Evolutionary conservation across 2,113 vertebrate genomes (phyloP), one percentile per base, ranked within the genome.

Genomic region (Vireo altiloquus): DNA sequence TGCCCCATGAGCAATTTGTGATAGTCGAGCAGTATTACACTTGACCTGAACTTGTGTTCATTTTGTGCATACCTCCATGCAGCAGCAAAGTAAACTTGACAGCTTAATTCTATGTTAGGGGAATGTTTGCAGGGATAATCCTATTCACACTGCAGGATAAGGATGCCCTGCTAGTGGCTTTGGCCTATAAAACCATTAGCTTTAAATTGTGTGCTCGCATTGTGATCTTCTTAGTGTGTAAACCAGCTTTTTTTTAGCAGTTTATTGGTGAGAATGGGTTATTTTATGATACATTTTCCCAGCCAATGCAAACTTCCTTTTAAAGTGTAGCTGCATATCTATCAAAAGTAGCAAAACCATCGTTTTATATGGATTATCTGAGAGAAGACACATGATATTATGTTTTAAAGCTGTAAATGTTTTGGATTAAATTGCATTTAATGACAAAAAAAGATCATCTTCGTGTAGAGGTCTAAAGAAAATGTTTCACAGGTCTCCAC

Each of bases 101-200:
- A 97, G 92, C 94, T 96, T 97, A 98, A 98, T 98, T 97, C 97
- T 90, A 70, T 90, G 94, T 97, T 97, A 96, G 95, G 91, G 89
- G 93, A 97, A 97, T 90, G 89, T 97, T 97, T 95, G 96, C 92
- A 96, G 85, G 89, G 94, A 96, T 97, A 98, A 98, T 98, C 96
- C 97, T 96, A 90, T 97, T 97, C 89, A 46, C 80, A 81, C 85
- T 87, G 95, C 87, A 82, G 96, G 97, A 97, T 97, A 94, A 98
- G 87, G 87, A 82, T 90, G 91, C 76, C 93, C 94, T 90, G 56
- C 42, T 91, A 75, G 93, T 97, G 82, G 91, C 94, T 97, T 95
- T 94, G 95, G 96, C 92, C 97, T 97, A 42, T 96, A 86, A 98
- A 98, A 97, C 94, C 92, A 96, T 97, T 97, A 98, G 95, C 91